These are phyloP conservation scores for Andrena bicolor DNA, from an alignment of 2,888 invertebrate genomes.

Conservation along the genomic window DNA sequence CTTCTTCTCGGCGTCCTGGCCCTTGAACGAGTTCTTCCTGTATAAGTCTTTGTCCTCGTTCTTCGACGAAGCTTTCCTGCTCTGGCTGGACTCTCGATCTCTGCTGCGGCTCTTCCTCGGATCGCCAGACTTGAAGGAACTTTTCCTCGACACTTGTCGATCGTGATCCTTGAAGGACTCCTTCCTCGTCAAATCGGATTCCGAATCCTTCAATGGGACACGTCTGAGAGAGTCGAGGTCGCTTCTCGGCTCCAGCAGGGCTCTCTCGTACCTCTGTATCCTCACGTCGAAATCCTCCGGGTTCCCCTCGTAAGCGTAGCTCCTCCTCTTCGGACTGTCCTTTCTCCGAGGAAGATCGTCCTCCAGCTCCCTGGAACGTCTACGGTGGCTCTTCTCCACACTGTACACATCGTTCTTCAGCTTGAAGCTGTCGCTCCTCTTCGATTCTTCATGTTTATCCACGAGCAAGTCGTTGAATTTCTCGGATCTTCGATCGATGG, in stretches of 20 bases:
- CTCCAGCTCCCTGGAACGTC: constrained; percentile 64
- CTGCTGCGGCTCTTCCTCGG: constrained; percentile 43
- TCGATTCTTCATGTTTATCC: constrained; percentile 43
- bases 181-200: constrained; percentile 45
- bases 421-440: constrained; percentile 41
- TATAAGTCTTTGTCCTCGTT: constrained; percentile 47
- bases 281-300: constrained; percentile 78
- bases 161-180: constrained; percentile 64
- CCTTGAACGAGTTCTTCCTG: constrained; percentile 51
- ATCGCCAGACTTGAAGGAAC: constrained; percentile 65
- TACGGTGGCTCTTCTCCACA: constrained; percentile 30
- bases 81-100: constrained; percentile 52
- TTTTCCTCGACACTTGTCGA: constrained; percentile 67
- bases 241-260: constrained; percentile 61
- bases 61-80: constrained; percentile 56
- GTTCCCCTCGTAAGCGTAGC: constrained; percentile 67
- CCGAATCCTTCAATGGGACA: constrained; percentile 56
- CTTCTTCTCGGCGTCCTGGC: constrained; percentile 47
- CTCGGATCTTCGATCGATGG: constrained; percentile 62
- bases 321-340: constrained; percentile 68
- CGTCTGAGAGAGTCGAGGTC: constrained; percentile 69
- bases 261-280: constrained; percentile 76
- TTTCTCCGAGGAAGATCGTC: constrained; percentile 57
- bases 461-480: constrained; percentile 48
- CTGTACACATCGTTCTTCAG: constrained; percentile 46